phyloP scores from a whole-genome alignment of 2,113 vertebrate genomes.

The Cervus canadensis region DNA sequence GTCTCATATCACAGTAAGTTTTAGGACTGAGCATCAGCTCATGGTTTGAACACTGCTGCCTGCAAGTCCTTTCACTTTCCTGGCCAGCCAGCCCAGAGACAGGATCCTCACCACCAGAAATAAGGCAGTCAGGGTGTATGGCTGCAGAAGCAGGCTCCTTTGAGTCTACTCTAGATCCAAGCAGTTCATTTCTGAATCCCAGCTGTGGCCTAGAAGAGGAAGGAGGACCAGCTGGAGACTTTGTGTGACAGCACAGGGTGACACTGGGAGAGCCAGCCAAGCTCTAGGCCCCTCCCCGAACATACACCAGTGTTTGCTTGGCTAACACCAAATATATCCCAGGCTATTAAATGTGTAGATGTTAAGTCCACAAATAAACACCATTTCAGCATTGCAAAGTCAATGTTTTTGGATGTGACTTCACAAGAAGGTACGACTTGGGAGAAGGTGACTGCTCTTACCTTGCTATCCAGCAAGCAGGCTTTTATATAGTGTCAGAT shows the following conservation, averaged over 20 bases:
- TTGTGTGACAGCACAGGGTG: background rate
- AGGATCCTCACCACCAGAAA: background rate
- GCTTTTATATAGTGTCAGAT: background rate
- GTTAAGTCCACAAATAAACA: background rate
- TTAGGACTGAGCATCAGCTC: background rate
- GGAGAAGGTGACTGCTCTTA: background rate
- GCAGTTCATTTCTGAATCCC: background rate
- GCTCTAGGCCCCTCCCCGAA: background rate
- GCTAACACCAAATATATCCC: background rate
- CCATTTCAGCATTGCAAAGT: background rate
- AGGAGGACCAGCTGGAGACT: background rate
- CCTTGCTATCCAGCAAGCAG: conserved; percentile 2
- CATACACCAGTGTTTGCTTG: background rate
- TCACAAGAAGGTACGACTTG: background rate
- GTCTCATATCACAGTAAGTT: background rate
- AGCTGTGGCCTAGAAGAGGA: background rate
- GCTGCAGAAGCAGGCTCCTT: background rate
- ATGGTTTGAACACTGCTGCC: background rate
- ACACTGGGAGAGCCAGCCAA: background rate
- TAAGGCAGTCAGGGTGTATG: background rate
- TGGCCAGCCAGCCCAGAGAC: background rate
- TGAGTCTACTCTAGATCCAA: background rate
- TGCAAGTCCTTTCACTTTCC: conserved; percentile 18
- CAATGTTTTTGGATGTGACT: conserved; percentile 25
- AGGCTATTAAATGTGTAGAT: background rate